Conservation (phyloP, 2,113 vertebrate species). For the Tretioscincus oriximinensis region DNA sequence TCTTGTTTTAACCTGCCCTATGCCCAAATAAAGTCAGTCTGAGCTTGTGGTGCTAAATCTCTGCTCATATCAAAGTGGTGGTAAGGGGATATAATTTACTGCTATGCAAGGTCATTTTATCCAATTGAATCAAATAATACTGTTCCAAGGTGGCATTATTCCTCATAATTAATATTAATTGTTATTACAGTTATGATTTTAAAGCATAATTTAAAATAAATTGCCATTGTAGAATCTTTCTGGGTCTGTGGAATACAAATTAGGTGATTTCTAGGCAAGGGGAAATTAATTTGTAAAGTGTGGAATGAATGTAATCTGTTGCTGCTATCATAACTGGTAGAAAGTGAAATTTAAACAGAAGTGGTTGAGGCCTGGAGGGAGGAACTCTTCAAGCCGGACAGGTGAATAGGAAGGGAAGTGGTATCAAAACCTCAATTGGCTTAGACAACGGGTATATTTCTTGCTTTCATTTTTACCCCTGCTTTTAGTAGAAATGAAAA, state of each 20-base stretch:
- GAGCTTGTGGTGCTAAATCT: background rate
- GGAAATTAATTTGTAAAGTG: background rate
- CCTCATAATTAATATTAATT: constrained; percentile 23
- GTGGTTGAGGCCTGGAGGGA: background rate
- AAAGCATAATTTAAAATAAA: background rate
- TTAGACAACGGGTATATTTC: background rate
- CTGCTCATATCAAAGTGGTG: background rate
- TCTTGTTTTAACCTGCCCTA: no score
- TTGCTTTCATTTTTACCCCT: background rate
- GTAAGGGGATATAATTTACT: background rate
- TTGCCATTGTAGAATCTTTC: constrained; percentile 6
- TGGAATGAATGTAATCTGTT: background rate
- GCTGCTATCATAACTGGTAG: background rate
- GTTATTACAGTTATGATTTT: background rate
- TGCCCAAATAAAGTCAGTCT: no score
- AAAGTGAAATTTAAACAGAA: background rate
- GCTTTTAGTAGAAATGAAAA: background rate
- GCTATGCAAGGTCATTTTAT: background rate
- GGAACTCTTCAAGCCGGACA: no score
- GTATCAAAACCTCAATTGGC: background rate
- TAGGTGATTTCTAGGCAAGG: background rate
- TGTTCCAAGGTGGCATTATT: background rate
- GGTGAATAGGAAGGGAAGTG: background rate
- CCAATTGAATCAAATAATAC: background rate
- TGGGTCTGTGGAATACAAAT: background rate